Base-by-base conservation (phyloP, 2,797 vertebrate genomes). In the Gila robusta region DNA sequence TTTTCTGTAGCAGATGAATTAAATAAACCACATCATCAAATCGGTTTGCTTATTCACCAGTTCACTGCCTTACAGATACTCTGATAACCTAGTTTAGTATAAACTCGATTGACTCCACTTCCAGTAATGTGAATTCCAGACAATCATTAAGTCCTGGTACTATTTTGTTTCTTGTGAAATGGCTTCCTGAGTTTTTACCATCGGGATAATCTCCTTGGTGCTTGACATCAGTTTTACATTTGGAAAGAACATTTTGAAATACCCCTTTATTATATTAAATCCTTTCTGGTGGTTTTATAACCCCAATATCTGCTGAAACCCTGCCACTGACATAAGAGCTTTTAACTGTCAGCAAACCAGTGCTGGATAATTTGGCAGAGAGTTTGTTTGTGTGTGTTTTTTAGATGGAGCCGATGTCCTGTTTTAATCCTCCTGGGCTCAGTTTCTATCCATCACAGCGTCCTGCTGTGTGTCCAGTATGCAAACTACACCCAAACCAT, bases 381-480 rank as follows among this genome's bases (percentile, higher is more conserved):
- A 66, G 41, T 56, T 28, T 78, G 59, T 78, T 78, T 84, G 66
- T 85, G 23, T 69, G 16, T 81, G 81, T 82, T 83, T 81, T 49
- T 81, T 80, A 67, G 41, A 21, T 74, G 56, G 64, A 85, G 52
- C 39, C 28, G 35, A 67, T 41, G 49, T 26, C 52, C 78, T 54
- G 21, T 67, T 87, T 76, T 82, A 87, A 84, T 84, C 62, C 79
- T 66, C 71, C 67, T 76, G 74, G 32, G 23, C 67, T 67, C 28
- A n/a, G 21, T 86, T 26, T 26, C 47, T 87, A 52, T 86, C 70
- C 77, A 81, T 87, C 76, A 37, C 76, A 12, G 69, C n/a, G 39
- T 85, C 83, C 79, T 67, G 76, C 70, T 69, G 84, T 37, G 54
- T 76, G 56, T 86, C 56, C 79, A 69, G 56, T 79, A 86, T 70